Conservation (phyloP, 2,113 vertebrate species). For the Sarotherodon lohbergeri region DNA sequence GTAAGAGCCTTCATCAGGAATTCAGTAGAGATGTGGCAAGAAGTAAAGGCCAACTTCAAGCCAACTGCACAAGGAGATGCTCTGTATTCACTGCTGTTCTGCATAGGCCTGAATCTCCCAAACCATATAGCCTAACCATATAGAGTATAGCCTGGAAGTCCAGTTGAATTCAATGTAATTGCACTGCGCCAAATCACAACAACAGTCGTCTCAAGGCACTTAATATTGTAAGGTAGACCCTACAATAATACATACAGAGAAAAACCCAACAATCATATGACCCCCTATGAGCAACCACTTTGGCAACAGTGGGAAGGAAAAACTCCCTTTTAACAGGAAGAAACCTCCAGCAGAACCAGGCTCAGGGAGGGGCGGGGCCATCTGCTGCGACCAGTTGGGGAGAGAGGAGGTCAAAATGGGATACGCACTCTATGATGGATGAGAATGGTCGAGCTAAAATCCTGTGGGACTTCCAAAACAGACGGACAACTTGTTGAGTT, state of each 20-base stretch:
- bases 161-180: not conserved
- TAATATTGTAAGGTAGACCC: accelerated
- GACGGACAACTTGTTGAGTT: not conserved
- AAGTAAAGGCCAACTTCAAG: not conserved
- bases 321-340: not conserved
- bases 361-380: not conserved
- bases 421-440: not conserved
- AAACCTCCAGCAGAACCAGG: not conserved
- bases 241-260: not conserved
- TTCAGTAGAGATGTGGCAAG: no score
- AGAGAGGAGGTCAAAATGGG: not conserved
- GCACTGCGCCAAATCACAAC: not conserved
- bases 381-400: accelerated
- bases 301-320: accelerated
- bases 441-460: not conserved
- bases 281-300: not conserved
- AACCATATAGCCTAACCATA: not conserved
- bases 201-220: accelerated
- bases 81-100: not conserved
- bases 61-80: not conserved
- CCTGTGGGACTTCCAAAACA: not conserved
- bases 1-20: not conserved
- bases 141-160: not conserved
- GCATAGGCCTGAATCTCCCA: not conserved
- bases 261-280: not conserved